A percentile compares a stretch with the other conserved stretches of the same genome.
Evolutionary conservation across 1,140 invertebrate species (phyloP).

Genomic region (Drosophila sproati): DNA sequence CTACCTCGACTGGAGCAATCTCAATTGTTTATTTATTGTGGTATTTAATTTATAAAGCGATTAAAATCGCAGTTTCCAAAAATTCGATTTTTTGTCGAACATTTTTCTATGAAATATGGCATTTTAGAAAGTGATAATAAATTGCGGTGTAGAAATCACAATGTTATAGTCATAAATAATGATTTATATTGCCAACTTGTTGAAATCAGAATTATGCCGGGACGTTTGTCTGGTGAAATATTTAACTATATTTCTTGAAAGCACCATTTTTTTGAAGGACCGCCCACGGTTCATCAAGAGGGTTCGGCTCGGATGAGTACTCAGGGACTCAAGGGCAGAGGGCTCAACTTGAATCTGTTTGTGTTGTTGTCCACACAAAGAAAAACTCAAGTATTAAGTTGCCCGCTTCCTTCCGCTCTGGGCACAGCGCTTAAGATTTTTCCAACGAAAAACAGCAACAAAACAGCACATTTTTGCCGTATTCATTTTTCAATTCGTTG

Average conservation of each 20-base stretch:
- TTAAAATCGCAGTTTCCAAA: too few species aligned
- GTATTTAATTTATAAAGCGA: too few species aligned
- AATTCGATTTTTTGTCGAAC: too few species aligned
- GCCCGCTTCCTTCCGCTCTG: conserved; percentile 63
- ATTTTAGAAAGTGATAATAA: too few species aligned
- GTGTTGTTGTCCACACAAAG: neutral
- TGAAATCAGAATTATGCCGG: conserved; percentile 1
- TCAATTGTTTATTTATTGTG: too few species aligned
- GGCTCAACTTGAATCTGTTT: conserved; percentile 22
- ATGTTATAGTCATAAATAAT: too few species aligned
- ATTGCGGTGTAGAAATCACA: too few species aligned
- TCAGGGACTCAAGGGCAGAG: neutral
- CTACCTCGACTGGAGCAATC: too few species aligned
- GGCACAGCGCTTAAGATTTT: conserved; percentile 36
- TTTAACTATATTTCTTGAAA: neutral
- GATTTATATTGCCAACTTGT: too few species aligned
- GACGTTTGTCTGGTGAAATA: neutral
- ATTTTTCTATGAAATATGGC: too few species aligned
- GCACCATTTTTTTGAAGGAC: conserved; percentile 18
- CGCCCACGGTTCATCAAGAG: conserved; percentile 29
- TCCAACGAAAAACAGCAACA: conserved; percentile 54
- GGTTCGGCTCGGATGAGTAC: neutral
- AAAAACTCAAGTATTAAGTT: conserved; percentile 35
- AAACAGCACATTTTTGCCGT: neutral
- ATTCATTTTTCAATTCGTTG: conserved; percentile 55